Conservation (phyloP, 2,113 vertebrate species). For the Piliocolobus tephrosceles region DNA sequence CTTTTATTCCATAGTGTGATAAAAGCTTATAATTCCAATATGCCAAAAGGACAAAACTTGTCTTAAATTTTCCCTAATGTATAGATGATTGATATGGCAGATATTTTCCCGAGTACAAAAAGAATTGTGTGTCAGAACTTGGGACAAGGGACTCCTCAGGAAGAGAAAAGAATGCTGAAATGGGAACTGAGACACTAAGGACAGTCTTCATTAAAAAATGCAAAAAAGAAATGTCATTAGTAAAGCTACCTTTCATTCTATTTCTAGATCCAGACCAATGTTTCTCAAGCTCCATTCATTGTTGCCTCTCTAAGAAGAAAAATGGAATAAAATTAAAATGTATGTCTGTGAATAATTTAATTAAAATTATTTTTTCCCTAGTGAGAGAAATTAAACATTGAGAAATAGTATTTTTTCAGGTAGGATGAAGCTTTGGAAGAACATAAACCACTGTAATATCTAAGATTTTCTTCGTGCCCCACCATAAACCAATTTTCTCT, state of each 20-base stretch:
- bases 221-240: not conserved
- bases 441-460: not conserved
- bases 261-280: not conserved
- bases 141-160: not conserved
- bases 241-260: not conserved
- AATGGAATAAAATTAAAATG: not conserved
- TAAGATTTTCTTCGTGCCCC: not conserved
- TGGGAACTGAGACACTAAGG: not conserved
- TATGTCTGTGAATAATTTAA: not conserved
- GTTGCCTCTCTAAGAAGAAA: not conserved
- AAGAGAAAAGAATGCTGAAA: not conserved
- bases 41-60: not conserved
- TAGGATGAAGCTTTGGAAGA: not conserved
- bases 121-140: not conserved
- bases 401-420: constrained; percentile 3
- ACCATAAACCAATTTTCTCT: not conserved
- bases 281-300: not conserved
- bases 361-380: constrained; percentile 5
- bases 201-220: not conserved
- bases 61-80: not conserved
- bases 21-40: not conserved
- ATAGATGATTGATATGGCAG: not conserved
- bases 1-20: not conserved
- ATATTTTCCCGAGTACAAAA: constrained; percentile 39
- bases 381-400: constrained; percentile 6